These are phyloP conservation scores for Holcopasites calliopsidis DNA, from an alignment of 1,140 invertebrate genomes.

Conservation along the genomic window DNA sequence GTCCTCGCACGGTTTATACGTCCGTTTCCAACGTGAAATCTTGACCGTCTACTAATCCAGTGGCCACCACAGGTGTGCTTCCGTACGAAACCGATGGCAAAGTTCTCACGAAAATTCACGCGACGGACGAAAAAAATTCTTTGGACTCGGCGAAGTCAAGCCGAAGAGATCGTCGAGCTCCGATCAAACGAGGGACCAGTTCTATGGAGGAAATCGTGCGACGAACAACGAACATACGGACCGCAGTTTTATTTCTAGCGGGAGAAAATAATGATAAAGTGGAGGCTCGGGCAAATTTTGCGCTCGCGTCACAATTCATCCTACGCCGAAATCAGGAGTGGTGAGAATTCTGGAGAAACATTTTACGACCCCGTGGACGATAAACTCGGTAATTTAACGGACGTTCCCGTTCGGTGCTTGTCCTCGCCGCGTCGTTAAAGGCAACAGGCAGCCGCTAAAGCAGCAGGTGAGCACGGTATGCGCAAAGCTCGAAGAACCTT, in stretches of 20 bases:
- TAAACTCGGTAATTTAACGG: constrained; percentile 73
- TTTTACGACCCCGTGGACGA: constrained; percentile 65
- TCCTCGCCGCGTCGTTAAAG: constrained; percentile 60
- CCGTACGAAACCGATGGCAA: background rate
- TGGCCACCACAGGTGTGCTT: constrained; percentile 39
- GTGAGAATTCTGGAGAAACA: constrained; percentile 41
- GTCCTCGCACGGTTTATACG: constrained; percentile 22
- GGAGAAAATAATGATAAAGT: background rate
- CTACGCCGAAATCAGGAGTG: constrained; percentile 43
- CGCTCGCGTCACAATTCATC: constrained; percentile 32
- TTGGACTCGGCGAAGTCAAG: constrained; percentile 2
- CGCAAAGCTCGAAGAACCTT: background rate
- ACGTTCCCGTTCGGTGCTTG: constrained; percentile 57
- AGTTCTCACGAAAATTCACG: constrained; percentile 56
- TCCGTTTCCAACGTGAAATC: constrained; percentile 36
- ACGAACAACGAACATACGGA: constrained; percentile 7
- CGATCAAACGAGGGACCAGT: background rate
- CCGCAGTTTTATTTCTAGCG: constrained; percentile 8
- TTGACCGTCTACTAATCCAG: constrained; percentile 10
- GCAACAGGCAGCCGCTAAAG: constrained; percentile 37
- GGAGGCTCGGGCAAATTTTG: constrained; percentile 27
- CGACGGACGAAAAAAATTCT: constrained; percentile 44
- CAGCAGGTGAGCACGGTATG: constrained; percentile 42
- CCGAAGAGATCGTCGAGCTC: background rate
- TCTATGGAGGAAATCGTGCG: constrained; percentile 1